Percentiles rank a stretch among this genome's conserved stretches.
phyloP scores from a whole-genome alignment of 2,888 invertebrate genomes.

The Callyntrura sp. region DNA sequence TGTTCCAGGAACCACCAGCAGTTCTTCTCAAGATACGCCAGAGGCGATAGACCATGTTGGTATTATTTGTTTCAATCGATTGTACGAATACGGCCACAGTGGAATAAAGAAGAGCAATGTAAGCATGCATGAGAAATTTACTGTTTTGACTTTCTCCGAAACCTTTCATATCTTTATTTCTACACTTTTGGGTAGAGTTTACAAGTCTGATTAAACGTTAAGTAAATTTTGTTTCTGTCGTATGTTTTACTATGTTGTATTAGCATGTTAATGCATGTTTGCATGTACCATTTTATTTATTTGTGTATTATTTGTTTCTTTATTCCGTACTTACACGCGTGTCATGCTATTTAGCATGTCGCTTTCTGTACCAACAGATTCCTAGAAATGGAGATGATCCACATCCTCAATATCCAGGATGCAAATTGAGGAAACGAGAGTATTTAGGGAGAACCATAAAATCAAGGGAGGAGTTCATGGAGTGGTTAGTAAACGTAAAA shows the following conservation, averaged over 20 bases:
- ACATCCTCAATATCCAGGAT: slow-evolving; percentile 78
- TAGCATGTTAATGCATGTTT: background rate
- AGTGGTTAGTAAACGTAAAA: slow-evolving; percentile 79
- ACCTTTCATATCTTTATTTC: background rate
- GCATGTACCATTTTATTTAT: background rate
- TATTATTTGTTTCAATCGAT: slow-evolving; percentile 77
- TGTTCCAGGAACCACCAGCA: slow-evolving; percentile 78
- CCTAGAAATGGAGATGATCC: slow-evolving; percentile 79
- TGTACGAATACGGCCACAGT: slow-evolving; percentile 78
- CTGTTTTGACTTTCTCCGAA: no score
- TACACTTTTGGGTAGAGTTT: background rate
- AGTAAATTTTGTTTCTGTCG: background rate
- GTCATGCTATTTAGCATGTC: slow-evolving; percentile 62
- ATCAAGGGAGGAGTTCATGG: slow-evolving; percentile 75
- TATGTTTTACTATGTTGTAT: background rate
- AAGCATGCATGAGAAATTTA: background rate
- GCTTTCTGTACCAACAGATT: slow-evolving; percentile 65
- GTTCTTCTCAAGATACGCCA: slow-evolving; percentile 73
- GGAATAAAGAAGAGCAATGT: slow-evolving; percentile 80
- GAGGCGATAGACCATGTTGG: slow-evolving; percentile 80
- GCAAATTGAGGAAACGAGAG: slow-evolving; percentile 78
- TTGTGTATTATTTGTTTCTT: slow-evolving; percentile 11
- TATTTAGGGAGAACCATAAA: slow-evolving; percentile 70
- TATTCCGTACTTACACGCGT: background rate
- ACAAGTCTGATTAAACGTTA: background rate